Base-by-base conservation (phyloP, 2,113 vertebrate species). In the Zapus hudsonius region DNA sequence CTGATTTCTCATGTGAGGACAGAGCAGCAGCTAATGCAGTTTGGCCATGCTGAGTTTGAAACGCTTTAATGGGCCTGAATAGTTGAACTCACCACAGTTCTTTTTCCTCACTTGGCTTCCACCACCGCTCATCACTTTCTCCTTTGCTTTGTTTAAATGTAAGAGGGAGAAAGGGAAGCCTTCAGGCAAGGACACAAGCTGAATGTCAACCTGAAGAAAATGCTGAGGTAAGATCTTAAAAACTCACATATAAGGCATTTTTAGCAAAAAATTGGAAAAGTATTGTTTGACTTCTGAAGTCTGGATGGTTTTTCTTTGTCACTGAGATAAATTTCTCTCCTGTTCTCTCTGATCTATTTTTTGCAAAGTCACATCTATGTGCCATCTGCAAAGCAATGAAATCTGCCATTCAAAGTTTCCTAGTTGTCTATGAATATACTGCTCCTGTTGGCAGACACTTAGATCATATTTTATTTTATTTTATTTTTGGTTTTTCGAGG, bases 331-430 rank as follows among this genome's bases (percentile, higher is more conserved):
- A 85, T 90, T 94, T 94, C 16, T 85, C 38, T 88, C 31, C 79
- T 81, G 29, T 87, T 90, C 40, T 80, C 33, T 74, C 31, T 92
- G 66, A 78, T 90, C 86, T 95, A 59, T 91, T 91, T 95, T 95
- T 82, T n/a, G 61, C 29, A 72, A 84, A 84, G 73, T 92, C 84
- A 47, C 25, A 73, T 85, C 74, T 85, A 79, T 38, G 33, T 19
- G 16, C 88, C 85, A 92, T 94, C 82, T 92, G 55, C n/a, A 78
- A 94, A 88, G 25, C 79, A 78, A 84, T 88, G 83, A 82, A 82
- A 92, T 89, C 73, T 94, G 79, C 38, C 87, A 78, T 92, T 91
- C 84, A 88, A 61, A 91, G 85, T 81, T 92, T 81, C 57, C 79
- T 88, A 63, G 63, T 91, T 91, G 67, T 25, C 6, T 75, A 40